Evolutionary conservation across 2,113 vertebrate genomes (phyloP), one percentile per base, ranked within the genome.

Genomic region (Gopherus flavomarginatus): DNA sequence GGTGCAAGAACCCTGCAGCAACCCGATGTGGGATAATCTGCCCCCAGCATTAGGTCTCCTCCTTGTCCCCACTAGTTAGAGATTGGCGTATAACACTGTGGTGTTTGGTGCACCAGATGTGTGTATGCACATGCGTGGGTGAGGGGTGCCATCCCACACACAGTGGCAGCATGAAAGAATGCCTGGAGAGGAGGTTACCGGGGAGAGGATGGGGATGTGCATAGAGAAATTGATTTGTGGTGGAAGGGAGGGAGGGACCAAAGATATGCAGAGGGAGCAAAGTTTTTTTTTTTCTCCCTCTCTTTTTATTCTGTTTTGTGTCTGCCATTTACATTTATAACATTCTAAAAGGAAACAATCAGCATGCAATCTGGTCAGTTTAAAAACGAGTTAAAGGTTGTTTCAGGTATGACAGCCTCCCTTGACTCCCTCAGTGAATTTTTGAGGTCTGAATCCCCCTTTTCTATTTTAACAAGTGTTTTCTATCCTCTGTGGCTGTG

Each of bases 281-380:
- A 65, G 62, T 65, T 19, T 35, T 35, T 42, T 35, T 42, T 35
- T 65, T 35, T 57, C 26, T 5, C 5, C 8, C 12, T 57, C 56
- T 82, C 78, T 75, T 42, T 44, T 5, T 49, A 49, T 52, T 27
- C 5, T 75, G 38, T 8, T n/a, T 50, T 59, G 59, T 8, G 27
- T 4, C 35, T 96, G 54, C 53, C 80, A 82, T 88, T 93, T 86
- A 53, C 52, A 11, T 86, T 84, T 96, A 47, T 83, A 82, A 93
- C 86, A 75, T 11, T 2, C 27, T 27, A 7, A 29, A 86, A 59
- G 38, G 65, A 95, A 90, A 77, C 54, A 0, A 35, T 75, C 16
- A 6, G 2, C 79, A 59, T 85, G 84, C 57, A 77, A 94, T 82
- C 27, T 35, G 16, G 59, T 49, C 56, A 17, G 31, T 78, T 47